Evolutionary conservation across 1,140 invertebrate genomes (phyloP).

Genomic region (Samia ricini): DNA sequence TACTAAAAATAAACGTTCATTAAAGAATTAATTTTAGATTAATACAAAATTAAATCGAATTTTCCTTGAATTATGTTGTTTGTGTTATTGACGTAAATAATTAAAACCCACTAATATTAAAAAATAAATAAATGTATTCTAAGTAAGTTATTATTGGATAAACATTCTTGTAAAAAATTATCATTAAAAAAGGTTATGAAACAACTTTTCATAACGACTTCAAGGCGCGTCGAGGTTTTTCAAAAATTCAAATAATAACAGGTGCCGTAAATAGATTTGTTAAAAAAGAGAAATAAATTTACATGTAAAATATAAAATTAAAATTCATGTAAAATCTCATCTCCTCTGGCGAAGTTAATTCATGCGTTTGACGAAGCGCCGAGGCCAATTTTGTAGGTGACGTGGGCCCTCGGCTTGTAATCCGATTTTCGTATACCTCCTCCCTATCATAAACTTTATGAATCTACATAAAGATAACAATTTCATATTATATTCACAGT

Average conservation of each 20-base stretch:
- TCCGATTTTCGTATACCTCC: conserved; percentile 31
- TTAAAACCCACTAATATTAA: too few relatives aligned
- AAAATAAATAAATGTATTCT: too few relatives aligned
- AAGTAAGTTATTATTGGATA: too few relatives aligned
- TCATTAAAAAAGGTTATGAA: too few relatives aligned
- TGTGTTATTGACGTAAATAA: too few relatives aligned
- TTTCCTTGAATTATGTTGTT: too few relatives aligned
- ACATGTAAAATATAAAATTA: conserved; percentile 23
- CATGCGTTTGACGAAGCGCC: conserved; percentile 14
- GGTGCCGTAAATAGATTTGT: background rate
- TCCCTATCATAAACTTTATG: conserved; percentile 35
- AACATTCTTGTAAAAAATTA: too few relatives aligned
- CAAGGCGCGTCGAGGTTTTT: background rate
- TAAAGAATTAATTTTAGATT: too few relatives aligned
- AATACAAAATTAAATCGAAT: too few relatives aligned
- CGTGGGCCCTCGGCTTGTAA: conserved; percentile 27
- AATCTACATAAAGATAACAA: conserved; percentile 36
- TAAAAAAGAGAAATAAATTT: conserved; percentile 14
- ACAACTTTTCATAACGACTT: background rate
- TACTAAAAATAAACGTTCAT: too few relatives aligned
- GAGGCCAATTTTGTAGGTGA: conserved; percentile 24
- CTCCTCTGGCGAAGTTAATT: conserved; percentile 14
- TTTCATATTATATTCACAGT: conserved; percentile 1
- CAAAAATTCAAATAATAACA: background rate
- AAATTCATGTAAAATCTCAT: conserved; percentile 15